Evolutionary conservation across 1,140 invertebrate species (phyloP), one percentile per base, ranked within the genome.

Genomic region (Copidosoma floridanum): DNA sequence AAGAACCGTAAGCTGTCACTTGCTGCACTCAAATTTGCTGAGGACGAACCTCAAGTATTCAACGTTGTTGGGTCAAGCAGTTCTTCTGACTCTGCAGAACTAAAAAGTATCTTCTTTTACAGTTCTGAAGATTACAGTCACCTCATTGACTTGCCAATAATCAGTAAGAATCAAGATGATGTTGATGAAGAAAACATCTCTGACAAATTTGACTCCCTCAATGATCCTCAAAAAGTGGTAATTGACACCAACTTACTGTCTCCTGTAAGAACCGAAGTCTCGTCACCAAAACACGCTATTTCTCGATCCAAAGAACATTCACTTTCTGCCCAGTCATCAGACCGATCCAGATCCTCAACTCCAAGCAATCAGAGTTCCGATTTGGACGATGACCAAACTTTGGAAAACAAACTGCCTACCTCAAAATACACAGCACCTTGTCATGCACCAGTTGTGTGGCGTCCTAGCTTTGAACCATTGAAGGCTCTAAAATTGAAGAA

Each of bases 401-500:
- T 69, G 41, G 46, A 35, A 50, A 23, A 50, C 1, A 63, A 72
- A 7, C 53, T 69, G 40, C 64, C 68, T 7, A 37, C 66, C 0
- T 70, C 64, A 0, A 74, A 74, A 57, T 58, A 68, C 12, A 58
- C 71, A 16, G 74, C 73, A 6, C 72, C 77, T 2, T 79, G 75
- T 57, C 75, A 79, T 40, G 64, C 68, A 2, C 75, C 77, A 1
- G 61, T 74, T 3, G 46, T 75, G 38, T 63, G 73, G 14, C 55
- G 64, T 4, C 74, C 70, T 1, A 78, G 68, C 56, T 66, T 79
- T n/a, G 77, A 79, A 6, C 73, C 74, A 7, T 44, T 80, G 1
- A 69, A 68, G 47, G 69, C 72, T 2, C 27, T 80, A n/a, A 75
- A 59, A 43, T 46, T 61, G 43, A 67, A 71, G 51, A 71, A 75